Percentiles rank a stretch among this genome's conserved stretches.
Evolutionary conservation across 2,797 vertebrate genomes (phyloP).

Genomic region (Borostomias antarcticus): DNA sequence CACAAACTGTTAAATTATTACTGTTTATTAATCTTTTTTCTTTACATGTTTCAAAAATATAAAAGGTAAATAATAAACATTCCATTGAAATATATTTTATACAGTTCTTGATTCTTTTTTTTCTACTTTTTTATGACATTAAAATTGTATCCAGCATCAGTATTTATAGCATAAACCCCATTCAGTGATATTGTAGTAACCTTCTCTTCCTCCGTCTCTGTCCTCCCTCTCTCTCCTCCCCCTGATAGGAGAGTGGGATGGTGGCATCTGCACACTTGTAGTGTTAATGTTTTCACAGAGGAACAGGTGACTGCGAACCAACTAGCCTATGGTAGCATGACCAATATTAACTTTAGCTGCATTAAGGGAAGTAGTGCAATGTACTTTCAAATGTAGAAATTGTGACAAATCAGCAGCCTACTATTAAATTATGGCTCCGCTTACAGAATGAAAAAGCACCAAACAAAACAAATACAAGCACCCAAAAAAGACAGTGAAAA

Average conservation of each 20-base stretch:
- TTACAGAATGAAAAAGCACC: not conserved
- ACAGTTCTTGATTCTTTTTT: slow-evolving; percentile 69
- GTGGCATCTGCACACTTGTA: not conserved
- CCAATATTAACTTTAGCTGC: slow-evolving; percentile 12
- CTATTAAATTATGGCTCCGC: slow-evolving; percentile 17
- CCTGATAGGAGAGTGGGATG: slow-evolving; percentile 8
- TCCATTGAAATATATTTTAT: slow-evolving; percentile 82
- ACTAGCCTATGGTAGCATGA: not conserved
- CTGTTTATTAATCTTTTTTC: slow-evolving; percentile 68
- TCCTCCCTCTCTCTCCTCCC: slow-evolving; percentile 21
- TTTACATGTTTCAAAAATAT: slow-evolving; percentile 82
- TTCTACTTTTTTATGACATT: slow-evolving; percentile 61
- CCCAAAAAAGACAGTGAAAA: not conserved
- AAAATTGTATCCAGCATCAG: slow-evolving; percentile 70
- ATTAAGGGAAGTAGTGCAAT: slow-evolving; percentile 33
- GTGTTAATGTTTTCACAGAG: slow-evolving; percentile 1
- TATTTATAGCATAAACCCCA: slow-evolving; percentile 63
- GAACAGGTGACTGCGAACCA: not conserved
- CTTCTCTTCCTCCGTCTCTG: slow-evolving; percentile 46
- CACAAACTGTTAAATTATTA: slow-evolving; percentile 76
- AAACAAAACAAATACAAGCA: not conserved
- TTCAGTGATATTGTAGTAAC: slow-evolving; percentile 57
- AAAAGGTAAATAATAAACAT: slow-evolving; percentile 84
- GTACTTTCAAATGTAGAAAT: slow-evolving; percentile 25
- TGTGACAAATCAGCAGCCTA: slow-evolving; percentile 4